Conservation (phyloP, 2,113 vertebrate species). For the Potamarius usumacintae region DNA sequence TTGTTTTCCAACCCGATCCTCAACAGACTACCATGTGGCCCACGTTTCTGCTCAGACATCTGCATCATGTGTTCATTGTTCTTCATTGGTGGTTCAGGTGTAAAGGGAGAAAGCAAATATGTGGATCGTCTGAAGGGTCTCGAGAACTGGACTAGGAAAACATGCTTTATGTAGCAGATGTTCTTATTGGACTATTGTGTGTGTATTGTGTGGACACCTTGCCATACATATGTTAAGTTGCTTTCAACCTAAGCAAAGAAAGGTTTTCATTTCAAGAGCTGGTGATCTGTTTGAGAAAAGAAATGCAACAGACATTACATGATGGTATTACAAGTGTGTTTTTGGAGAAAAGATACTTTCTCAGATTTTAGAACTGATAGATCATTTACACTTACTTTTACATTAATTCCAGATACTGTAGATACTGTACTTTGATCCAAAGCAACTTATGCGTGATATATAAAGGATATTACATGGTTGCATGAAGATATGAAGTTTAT, state of each 20-base stretch:
- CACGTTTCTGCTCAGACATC: not conserved
- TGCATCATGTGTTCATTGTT: conserved; percentile 2
- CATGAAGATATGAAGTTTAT: too few species aligned
- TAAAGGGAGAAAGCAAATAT: not conserved
- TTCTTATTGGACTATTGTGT: conserved; percentile 3
- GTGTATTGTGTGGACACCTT: not conserved
- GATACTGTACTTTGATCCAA: not conserved
- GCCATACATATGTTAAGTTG: not conserved
- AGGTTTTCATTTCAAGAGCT: not conserved
- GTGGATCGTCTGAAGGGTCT: not conserved
- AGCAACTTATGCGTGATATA: not conserved
- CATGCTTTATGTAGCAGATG: not conserved
- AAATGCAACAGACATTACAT: too few species aligned
- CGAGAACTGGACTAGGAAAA: not conserved
- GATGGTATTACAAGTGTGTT: not conserved
- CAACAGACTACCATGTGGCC: not conserved
- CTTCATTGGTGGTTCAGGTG: not conserved
- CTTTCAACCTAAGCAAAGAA: not conserved
- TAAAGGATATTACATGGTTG: too few species aligned
- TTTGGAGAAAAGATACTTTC: not conserved
- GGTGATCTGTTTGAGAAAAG: conserved; percentile 14
- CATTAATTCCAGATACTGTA: not conserved
- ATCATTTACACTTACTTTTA: not conserved
- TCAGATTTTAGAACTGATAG: not conserved
- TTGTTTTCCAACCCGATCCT: conserved; percentile 5